Percentiles rank a stretch among this genome's conserved stretches.
phyloP scores from a whole-genome alignment of 92 coral and sea anemone species.

The Siderastrea siderea region DNA sequence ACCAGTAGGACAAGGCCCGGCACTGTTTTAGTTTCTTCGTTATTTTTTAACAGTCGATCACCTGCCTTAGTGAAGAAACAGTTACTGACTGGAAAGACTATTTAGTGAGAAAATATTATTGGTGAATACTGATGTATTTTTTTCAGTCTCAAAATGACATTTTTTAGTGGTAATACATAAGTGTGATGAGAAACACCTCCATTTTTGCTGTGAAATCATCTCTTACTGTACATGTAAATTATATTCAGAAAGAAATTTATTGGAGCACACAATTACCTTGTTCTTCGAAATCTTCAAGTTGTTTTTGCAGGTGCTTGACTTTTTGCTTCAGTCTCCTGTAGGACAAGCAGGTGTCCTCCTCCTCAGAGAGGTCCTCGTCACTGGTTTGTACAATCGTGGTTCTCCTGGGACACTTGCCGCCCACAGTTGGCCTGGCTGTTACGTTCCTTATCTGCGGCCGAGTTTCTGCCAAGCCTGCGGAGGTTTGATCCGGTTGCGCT shows the following conservation, averaged over 20 bases:
- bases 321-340: conserved; percentile 18
- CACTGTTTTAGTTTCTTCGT: no score
- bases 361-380: not conserved
- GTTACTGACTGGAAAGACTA: no score
- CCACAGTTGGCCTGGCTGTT: conserved; percentile 24
- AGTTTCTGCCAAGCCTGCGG: not conserved
- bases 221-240: not conserved
- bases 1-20: no score
- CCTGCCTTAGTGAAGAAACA: no score
- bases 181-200: not conserved
- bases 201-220: not conserved
- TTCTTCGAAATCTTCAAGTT: not conserved
- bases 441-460: not conserved
- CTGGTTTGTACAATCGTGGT: not conserved
- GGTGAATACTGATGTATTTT: no score
- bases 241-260: not conserved
- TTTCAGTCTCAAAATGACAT: no score
- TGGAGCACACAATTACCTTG: conserved; percentile 4
- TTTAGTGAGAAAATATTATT: no score
- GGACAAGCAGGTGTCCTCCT: conserved; percentile 24
- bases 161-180: no score
- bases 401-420: conserved; percentile 42
- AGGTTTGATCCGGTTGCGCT: not conserved
- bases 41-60: no score
- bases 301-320: conserved; percentile 2